These are phyloP conservation scores for Melangyna quadrimaculata DNA, from an alignment of 2,888 invertebrate species.

Conservation along the genomic window DNA sequence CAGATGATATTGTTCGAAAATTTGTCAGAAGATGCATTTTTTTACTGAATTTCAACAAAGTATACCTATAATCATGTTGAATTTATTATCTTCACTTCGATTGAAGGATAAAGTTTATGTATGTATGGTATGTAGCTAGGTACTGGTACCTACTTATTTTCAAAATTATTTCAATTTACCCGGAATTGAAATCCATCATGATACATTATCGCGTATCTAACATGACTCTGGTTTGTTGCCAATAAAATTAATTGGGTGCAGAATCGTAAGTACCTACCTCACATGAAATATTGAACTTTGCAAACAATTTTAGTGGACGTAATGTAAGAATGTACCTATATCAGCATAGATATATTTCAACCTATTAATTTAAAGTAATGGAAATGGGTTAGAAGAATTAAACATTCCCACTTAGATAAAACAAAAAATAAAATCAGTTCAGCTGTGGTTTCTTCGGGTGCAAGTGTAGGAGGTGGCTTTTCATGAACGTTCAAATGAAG, in stretches of 20 bases:
- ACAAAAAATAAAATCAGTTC: too few species aligned
- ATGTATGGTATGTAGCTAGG: too few species aligned
- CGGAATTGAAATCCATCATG: neutral
- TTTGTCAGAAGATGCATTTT: constrained; percentile 41
- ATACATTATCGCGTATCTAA: neutral
- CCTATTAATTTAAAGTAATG: neutral
- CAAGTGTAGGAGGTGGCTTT: too few species aligned
- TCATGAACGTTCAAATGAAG: too few species aligned
- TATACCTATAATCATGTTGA: constrained; percentile 5
- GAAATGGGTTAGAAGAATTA: too few species aligned
- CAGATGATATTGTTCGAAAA: constrained; percentile 36
- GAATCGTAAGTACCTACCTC: neutral
- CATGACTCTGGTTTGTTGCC: neutral
- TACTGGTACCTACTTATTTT: too few species aligned
- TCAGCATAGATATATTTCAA: too few species aligned
- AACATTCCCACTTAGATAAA: too few species aligned
- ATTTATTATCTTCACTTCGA: neutral
- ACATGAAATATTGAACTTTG: neutral
- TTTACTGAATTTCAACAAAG: constrained; percentile 23
- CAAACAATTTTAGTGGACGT: neutral
- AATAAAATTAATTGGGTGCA: neutral
- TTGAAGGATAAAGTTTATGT: neutral
- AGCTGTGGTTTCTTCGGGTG: too few species aligned
- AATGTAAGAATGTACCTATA: too few species aligned
- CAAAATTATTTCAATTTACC: neutral